Evolutionary conservation across 2,888 invertebrate species (phyloP).

Genomic region (Camptogramma bilineatum): DNA sequence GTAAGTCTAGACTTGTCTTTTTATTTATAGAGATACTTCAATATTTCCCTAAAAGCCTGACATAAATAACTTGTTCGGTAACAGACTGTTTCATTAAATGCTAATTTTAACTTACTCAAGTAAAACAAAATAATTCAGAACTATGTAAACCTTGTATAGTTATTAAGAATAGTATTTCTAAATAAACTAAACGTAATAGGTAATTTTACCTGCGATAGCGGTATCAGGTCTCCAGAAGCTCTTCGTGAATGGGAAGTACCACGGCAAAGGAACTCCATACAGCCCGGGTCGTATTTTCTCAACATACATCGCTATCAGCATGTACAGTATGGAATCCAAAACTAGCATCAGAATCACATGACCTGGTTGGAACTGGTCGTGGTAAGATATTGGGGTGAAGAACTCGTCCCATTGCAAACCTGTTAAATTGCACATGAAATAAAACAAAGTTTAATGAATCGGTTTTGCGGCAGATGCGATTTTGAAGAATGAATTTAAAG

Average conservation of each 20-base stretch:
- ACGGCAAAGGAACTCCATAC: constrained; percentile 92
- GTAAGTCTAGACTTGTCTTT: no score
- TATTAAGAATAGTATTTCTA: no score
- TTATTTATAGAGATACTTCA: no score
- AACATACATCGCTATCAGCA: constrained; percentile 92
- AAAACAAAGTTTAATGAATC: neutral
- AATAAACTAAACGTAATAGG: neutral
- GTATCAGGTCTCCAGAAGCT: constrained; percentile 83
- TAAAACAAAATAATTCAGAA: no score
- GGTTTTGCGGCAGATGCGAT: no score
- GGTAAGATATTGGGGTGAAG: constrained; percentile 87
- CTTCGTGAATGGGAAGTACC: constrained; percentile 91
- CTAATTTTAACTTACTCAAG: no score
- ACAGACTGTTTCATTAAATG: no score
- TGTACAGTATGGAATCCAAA: constrained; percentile 89
- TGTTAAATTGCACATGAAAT: constrained; percentile 44
- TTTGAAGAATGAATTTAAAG: neutral
- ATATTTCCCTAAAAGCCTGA: no score
- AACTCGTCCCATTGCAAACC: constrained; percentile 88
- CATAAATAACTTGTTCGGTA: no score
- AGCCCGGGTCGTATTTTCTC: constrained; percentile 95
- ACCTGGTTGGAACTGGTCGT: constrained; percentile 89
- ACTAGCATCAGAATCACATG: constrained; percentile 90
- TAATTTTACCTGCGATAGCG: constrained; percentile 58
- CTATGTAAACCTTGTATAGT: no score